A percentile compares a stretch with the other conserved stretches of the same genome.
phyloP scores from a whole-genome alignment of 2,888 invertebrate genomes.

The Chymomyza amoena region DNA sequence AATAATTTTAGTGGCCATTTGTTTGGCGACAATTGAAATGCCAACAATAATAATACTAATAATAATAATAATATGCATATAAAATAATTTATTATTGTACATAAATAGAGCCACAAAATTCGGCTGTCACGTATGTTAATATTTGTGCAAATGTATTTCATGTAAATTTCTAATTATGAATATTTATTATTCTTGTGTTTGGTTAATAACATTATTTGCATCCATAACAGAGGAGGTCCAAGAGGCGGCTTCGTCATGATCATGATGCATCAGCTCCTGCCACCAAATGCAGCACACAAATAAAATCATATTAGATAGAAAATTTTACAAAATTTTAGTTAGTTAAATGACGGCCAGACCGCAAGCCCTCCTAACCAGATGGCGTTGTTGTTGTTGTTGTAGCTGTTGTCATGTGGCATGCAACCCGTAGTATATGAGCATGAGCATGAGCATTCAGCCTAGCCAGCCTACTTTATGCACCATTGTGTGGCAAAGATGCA shows the following conservation, averaged over 20 bases:
- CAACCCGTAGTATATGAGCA: neutral
- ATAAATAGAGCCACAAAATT: neutral
- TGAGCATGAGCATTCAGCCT: too few species aligned
- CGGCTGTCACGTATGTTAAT: neutral
- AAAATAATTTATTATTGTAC: neutral
- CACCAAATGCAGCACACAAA: neutral
- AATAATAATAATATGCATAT: neutral
- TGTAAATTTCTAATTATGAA: conserved; percentile 42
- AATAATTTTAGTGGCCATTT: neutral
- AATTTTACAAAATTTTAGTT: conserved; percentile 56
- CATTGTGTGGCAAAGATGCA: neutral
- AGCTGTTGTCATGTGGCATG: neutral
- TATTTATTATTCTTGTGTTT: conserved; percentile 64
- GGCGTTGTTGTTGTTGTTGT: neutral
- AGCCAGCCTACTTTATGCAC: too few species aligned
- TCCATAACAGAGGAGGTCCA: neutral
- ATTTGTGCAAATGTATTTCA: neutral
- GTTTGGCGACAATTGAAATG: too few species aligned
- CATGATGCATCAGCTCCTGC: neutral
- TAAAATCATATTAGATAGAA: conserved; percentile 46
- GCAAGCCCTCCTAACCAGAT: neutral
- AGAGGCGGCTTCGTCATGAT: too few species aligned
- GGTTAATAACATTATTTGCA: conserved; percentile 41
- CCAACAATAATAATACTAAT: neutral
- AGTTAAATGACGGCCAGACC: conserved; percentile 57